A percentile compares a stretch with the other conserved stretches of the same genome.
These are phyloP conservation scores for Phainopepla nitens DNA, from an alignment of 2,113 vertebrate species.

Conservation along the genomic window DNA sequence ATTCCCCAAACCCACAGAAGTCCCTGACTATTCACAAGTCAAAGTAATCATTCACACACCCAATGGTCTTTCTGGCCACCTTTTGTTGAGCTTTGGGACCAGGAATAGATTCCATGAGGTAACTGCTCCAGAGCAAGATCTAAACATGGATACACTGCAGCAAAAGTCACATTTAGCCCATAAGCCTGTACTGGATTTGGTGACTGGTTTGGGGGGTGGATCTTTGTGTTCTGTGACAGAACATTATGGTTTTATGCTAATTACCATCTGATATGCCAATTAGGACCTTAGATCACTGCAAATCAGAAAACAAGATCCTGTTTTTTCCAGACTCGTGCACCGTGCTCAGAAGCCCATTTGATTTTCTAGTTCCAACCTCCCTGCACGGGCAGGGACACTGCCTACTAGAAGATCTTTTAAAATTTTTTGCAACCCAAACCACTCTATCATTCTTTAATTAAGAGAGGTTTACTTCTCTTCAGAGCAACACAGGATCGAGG, in stretches of 20 bases:
- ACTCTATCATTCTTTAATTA: background rate
- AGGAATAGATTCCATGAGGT: background rate
- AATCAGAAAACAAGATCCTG: background rate
- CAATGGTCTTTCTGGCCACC: background rate
- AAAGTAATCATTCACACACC: background rate
- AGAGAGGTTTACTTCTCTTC: background rate
- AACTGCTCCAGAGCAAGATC: background rate
- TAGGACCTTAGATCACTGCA: background rate
- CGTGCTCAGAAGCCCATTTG: background rate
- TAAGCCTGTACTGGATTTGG: no score
- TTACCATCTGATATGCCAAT: background rate
- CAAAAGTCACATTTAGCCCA: background rate
- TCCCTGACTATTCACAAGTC: background rate
- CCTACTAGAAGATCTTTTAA: background rate
- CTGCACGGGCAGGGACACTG: background rate
- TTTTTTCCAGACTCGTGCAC: background rate
- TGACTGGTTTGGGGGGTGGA: accelerated
- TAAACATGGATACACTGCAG: accelerated
- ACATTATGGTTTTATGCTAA: background rate
- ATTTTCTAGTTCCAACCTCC: background rate
- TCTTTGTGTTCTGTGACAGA: background rate
- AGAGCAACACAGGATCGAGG: background rate
- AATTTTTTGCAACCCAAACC: background rate
- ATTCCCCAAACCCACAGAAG: background rate
- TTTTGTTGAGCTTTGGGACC: background rate